Evolutionary conservation across 2,113 vertebrate species (phyloP).

Genomic region (Struthio camelus): DNA sequence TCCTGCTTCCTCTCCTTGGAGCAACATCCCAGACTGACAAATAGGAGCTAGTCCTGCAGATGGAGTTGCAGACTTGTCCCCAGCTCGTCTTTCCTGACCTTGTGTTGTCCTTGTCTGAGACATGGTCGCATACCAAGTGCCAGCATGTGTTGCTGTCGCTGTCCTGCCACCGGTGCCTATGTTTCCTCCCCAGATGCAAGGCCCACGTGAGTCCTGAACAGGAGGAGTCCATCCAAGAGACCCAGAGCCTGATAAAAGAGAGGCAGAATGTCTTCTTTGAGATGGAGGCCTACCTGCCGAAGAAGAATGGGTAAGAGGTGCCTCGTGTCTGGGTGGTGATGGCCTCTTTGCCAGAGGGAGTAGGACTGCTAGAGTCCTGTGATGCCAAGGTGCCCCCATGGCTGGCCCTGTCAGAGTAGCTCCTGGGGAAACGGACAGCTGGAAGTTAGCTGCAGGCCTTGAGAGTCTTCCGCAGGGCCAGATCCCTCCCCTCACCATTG

Average conservation of each 20-base stretch:
- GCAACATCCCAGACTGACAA: neutral
- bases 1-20: neutral
- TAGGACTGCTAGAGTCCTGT: neutral
- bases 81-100: neutral
- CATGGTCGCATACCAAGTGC: neutral
- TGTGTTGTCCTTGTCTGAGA: neutral
- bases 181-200: constrained; percentile 75
- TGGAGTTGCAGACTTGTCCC: neutral
- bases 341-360: neutral
- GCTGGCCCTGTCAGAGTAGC: neutral
- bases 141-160: neutral
- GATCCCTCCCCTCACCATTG: neutral
- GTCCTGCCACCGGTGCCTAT: neutral
- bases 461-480: neutral
- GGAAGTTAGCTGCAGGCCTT: neutral
- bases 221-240: constrained; percentile 65
- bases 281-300: constrained; percentile 95
- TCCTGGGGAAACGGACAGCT: neutral
- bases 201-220: constrained; percentile 61
- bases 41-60: neutral
- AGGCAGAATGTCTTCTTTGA: constrained; percentile 86
- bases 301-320: constrained; percentile 88
- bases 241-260: constrained; percentile 84
- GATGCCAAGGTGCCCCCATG: neutral
- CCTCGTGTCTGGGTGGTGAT: neutral